Evolutionary conservation across 2,113 vertebrate species (phyloP), one percentile per base, ranked within the genome.

Genomic region (Plectropomus leopardus): DNA sequence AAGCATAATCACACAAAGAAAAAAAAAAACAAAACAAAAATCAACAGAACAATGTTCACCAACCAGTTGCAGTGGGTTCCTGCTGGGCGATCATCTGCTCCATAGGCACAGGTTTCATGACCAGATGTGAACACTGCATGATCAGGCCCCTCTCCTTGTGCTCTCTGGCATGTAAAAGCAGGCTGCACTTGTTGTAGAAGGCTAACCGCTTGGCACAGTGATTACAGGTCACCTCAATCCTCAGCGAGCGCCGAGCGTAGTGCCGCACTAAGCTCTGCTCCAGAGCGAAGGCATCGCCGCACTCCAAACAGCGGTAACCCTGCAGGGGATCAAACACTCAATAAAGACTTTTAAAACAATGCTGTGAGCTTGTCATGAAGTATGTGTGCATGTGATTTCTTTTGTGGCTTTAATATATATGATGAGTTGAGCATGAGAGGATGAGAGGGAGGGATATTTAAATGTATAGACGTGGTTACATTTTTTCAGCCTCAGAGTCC

Each of bases 111-210:
- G 98, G 97, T 44, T 96, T 91, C 98, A 99, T 99, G 61, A 99
- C 96, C 73, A 99, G 89, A 57, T 99, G 98, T 0, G 98, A 99
- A 80, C 98, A 99, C 93, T 99, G 98, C 98, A 99, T 99, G 66
- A 99, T 97, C 73, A 99, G 92, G 0, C 98, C 98, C 51, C 94
- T 96, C 91, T 99, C 98, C 94, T 99, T 99, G 95, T 99, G 98
- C 89, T 99, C 97, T 0, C 98, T 95, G 4, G 98, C 98, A 0
- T 99, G 98, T 32, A 99, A 88, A 0, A 99, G 96, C 63, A 99
- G 89, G 77, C 98, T 99, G 93, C 98, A 99, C 90, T 99, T 99
- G 95, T 99, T 99, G 92, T 98, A 99, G 94, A 99, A 99, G 67
- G 96, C 97, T 53, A 99, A 84, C n/a, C 98, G 96, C 50, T 97